Evolutionary conservation across 2,797 vertebrate genomes (phyloP), one percentile per base, ranked within the genome.

Genomic region (Distichodus sexfasciatus): DNA sequence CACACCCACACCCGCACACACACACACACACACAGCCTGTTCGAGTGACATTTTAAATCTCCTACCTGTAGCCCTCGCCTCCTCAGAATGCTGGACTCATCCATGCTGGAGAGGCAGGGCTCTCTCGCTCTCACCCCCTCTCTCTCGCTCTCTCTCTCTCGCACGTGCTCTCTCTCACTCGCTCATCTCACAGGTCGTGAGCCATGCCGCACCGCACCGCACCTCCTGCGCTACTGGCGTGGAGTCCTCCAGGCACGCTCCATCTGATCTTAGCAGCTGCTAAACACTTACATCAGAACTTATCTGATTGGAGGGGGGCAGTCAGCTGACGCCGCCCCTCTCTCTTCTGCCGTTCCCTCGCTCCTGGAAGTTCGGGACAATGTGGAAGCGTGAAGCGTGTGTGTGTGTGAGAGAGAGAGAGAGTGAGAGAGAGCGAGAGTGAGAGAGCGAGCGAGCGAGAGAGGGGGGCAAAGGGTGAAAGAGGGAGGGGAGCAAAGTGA

Each of bases 1-100:
- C 55, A 57, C 38, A 23, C 61, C 66, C 36, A 55, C 67, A 36
- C n/a, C n/a, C n/a, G n/a, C 24, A 35, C 15, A 43, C 8, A 10
- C 24, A 5, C 55, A 3, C 57, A 68, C 41, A 33, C 28, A 15
- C 9, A n/a, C 21, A 55, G 0, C 33, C 48, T 48, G 46, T 24
- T 14, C 12, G 1, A n/a, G 10, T 29, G 10, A 9, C 3, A 3
- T 33, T 6, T 70, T 46, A 69, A n/a, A 66, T 74, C 31, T 78
- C 93, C 86, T 94, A 97, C 96, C 96, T 98, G 95, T 90, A 97
- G 91, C 84, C 94, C 95, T 66, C 94, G 90, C 67, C 94, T 88
- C 81, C 95, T 93, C 83, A 97, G 91, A 87, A 96, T 94, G 88
- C 95, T 95, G 78, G 93, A 91, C 91, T 95, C 94, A 71, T 98